Evolutionary conservation across 2,113 vertebrate species (phyloP).

Genomic region (Phoenicopterus ruber): DNA sequence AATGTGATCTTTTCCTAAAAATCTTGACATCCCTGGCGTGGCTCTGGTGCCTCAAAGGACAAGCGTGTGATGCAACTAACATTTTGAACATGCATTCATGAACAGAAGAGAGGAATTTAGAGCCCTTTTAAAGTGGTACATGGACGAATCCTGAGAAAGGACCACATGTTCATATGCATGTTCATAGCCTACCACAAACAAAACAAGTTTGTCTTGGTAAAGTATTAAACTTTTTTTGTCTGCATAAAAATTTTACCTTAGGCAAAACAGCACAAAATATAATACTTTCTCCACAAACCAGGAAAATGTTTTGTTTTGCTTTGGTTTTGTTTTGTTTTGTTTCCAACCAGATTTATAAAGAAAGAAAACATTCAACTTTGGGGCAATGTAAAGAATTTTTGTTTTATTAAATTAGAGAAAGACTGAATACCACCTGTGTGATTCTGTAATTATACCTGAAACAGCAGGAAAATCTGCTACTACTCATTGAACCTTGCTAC

Average conservation of each 20-base stretch:
- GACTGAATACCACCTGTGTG: constrained; percentile 12
- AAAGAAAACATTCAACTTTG: not conserved
- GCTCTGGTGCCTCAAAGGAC: not conserved
- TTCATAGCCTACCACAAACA: not conserved
- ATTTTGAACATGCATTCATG: not conserved
- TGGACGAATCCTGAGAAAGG: not conserved
- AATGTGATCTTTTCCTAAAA: not conserved
- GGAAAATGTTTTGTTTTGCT: not conserved
- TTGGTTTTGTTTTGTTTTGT: not conserved
- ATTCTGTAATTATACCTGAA: constrained; percentile 28
- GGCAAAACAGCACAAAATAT: not conserved
- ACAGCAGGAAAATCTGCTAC: constrained; percentile 42
- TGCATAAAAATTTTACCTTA: not conserved
- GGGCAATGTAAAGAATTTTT: not conserved
- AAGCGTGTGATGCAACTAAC: not conserved
- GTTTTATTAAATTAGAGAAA: constrained; percentile 32
- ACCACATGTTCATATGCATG: not conserved
- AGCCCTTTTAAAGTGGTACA: not conserved
- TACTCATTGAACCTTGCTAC: constrained; percentile 2
- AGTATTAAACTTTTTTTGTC: not conserved
- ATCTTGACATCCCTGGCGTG: not conserved
- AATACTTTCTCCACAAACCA: not conserved
- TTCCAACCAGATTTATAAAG: not conserved
- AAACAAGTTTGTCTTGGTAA: not conserved
- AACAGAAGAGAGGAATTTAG: not conserved